Base-by-base conservation (phyloP, 2,797 vertebrate genomes). In the Microctenopoma steveboyesi region DNA sequence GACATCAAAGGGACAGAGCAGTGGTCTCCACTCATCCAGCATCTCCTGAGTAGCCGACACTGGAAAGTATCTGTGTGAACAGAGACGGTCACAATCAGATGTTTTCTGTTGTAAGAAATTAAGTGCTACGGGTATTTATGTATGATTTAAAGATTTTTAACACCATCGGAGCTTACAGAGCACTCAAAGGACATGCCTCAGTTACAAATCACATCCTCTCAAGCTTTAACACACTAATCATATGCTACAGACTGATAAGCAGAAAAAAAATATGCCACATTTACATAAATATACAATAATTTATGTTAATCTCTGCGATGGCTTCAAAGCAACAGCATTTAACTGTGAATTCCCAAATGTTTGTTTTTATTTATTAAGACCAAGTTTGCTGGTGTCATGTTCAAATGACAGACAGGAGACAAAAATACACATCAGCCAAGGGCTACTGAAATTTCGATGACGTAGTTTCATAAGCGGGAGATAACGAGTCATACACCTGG, bases 1-100 rank as follows among this genome's bases (percentile, higher is more conserved):
- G 87, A 96, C 96, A 78, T 99, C 97, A 88, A 99, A 99, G 2
- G 97, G 98, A 82, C 98, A 99, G 90, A 99, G 96, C 81, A 99
- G 92, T 59, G 98, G 97, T 69, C 95, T 93, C 97, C 97, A 99
- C 84, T 99, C 98, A 71, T 96, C 95, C 66, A 99, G 91, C 97
- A 99, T 99, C 88, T 99, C 97, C 6, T 93, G 94, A 69, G 98
- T 98, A 57, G 97, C 94, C 48, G 92, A 93, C 78, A 94, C 95
- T 74, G 96, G 94, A 84, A 99, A 99, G 88, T 99, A 98, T 37
- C 97, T 99, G 77, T 10, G 61, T 13, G 76, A 67, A 72, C 12
- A 69, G 14, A 76, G 5, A 77, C 5, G 64, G 62, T 12, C 3
- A 25, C 3, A 50, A 16, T 74, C 4, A 16, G 13, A 27, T 50